Percentiles rank a stretch among this genome's conserved stretches.
Conservation (phyloP, 2,888 invertebrate species). For the Campoplex nolae region DNA sequence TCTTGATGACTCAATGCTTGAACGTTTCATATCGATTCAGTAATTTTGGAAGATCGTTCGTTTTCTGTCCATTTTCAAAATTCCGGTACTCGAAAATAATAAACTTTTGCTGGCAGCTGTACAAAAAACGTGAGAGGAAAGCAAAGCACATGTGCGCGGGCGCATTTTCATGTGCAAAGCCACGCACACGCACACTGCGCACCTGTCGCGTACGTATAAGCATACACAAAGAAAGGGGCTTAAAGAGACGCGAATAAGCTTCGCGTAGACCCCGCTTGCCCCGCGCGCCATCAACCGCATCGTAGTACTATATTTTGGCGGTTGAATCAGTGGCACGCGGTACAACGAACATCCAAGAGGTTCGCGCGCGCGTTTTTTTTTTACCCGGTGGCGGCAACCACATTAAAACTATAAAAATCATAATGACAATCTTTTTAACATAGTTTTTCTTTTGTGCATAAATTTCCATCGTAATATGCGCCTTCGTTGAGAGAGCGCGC, state of each 20-base stretch:
- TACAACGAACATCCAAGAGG: slow-evolving; percentile 69
- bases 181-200: slow-evolving; percentile 8
- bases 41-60: neutral
- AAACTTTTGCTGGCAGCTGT: slow-evolving; percentile 20
- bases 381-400: slow-evolving; percentile 51
- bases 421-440: slow-evolving; percentile 3
- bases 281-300: slow-evolving; percentile 53
- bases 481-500: slow-evolving; percentile 1
- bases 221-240: neutral
- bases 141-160: slow-evolving; percentile 50
- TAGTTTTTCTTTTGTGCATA: neutral
- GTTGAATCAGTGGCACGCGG: slow-evolving; percentile 83
- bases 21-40: neutral
- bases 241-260: slow-evolving; percentile 45
- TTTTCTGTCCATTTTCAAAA: too few relatives aligned
- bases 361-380: slow-evolving; percentile 57
- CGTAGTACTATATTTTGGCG: slow-evolving; percentile 81
- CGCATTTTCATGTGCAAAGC: slow-evolving; percentile 26
- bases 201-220: neutral
- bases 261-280: slow-evolving; percentile 19
- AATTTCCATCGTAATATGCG: slow-evolving; percentile 17
- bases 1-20: neutral
- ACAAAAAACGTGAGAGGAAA: slow-evolving; percentile 29
- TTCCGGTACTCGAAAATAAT: neutral
- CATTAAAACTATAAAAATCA: slow-evolving; percentile 43